Conservation (phyloP, 2,113 vertebrate species). For the Tetrao urogallus region DNA sequence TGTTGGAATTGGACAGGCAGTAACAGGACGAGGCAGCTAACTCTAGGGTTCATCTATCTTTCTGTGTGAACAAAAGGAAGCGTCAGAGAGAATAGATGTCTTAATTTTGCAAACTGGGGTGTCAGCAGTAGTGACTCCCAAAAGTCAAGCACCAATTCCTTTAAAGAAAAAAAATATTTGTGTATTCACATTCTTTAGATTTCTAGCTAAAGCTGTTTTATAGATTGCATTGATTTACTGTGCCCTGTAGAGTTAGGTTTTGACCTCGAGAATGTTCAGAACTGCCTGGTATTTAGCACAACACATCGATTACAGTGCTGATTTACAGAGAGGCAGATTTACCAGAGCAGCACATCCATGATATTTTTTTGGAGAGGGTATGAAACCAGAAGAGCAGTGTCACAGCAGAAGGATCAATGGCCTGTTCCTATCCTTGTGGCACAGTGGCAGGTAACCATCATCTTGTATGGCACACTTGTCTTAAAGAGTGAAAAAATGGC, state of each 20-base stretch:
- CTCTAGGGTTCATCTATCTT: not conserved
- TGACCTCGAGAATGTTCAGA: slow-evolving; percentile 33
- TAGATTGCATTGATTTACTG: slow-evolving; percentile 57
- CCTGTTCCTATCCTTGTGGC: not conserved
- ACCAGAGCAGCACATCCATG: not conserved
- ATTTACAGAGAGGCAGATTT: slow-evolving; percentile 31
- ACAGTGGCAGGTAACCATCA: not conserved
- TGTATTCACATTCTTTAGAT: slow-evolving; percentile 11
- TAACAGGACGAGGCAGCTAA: not conserved
- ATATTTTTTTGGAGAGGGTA: not conserved
- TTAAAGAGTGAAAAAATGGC: not conserved
- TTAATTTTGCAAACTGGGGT: not conserved
- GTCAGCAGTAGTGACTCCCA: not conserved
- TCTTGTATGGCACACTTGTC: not conserved
- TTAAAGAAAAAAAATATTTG: not conserved
- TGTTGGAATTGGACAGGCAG: not conserved
- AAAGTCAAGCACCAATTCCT: slow-evolving; percentile 15
- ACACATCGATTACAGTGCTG: slow-evolving; percentile 35
- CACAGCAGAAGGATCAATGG: not conserved
- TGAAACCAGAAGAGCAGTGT: not conserved
- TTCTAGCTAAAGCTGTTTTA: slow-evolving; percentile 49
- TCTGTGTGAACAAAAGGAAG: not conserved
- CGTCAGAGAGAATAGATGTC: not conserved
- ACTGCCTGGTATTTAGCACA: slow-evolving; percentile 48
- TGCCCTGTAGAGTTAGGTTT: slow-evolving; percentile 29